Percentiles rank a stretch among this genome's conserved stretches.
Conservation (phyloP, 2,797 vertebrate species). For the Sternotherus odoratus region DNA sequence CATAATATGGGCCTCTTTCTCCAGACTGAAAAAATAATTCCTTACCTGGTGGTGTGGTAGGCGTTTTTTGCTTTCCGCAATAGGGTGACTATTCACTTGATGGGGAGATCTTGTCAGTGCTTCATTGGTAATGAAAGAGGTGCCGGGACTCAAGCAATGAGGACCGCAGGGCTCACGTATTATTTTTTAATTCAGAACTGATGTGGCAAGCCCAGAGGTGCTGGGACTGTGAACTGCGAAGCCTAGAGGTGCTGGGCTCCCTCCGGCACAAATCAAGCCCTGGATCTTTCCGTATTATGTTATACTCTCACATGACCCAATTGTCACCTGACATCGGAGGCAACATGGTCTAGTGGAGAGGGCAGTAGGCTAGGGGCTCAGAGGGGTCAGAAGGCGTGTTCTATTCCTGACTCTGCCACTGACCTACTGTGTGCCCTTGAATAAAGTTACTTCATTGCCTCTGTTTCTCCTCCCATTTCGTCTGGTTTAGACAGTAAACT, state of each 20-base stretch:
- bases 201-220: no score
- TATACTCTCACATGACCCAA: neutral
- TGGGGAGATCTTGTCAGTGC: neutral
- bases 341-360: neutral
- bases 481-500: neutral
- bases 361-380: neutral
- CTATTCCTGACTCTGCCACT: neutral
- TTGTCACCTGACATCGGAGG: neutral
- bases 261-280: no score
- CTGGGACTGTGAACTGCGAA: no score
- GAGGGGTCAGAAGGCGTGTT: neutral
- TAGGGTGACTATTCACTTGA: neutral
- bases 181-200: no score
- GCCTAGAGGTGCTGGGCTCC: no score
- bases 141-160: no score
- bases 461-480: neutral
- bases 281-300: neutral
- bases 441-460: neutral
- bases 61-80: neutral
- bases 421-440: neutral
- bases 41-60: neutral
- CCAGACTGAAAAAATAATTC: neutral
- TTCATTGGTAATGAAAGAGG: no score
- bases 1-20: neutral
- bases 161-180: no score